A percentile compares a stretch with the other conserved stretches of the same genome.
Conservation (phyloP, 2,797 vertebrate species). For the Vultur gryphus region DNA sequence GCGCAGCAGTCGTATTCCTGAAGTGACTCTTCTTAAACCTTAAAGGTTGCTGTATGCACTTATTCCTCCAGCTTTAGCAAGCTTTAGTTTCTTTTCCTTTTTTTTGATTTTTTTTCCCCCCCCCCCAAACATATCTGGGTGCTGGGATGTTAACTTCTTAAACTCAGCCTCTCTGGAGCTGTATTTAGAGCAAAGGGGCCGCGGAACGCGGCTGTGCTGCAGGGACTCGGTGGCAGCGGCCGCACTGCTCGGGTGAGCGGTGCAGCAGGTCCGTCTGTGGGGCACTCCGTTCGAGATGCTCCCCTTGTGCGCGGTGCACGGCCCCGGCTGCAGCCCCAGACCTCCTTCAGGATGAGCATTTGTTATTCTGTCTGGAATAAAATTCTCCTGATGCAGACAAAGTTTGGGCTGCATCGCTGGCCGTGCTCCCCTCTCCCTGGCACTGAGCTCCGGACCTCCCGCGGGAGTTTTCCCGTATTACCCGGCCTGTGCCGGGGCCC, state of each 20-base stretch:
- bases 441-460: accelerated
- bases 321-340: neutral
- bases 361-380: neutral
- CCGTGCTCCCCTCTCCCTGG: neutral
- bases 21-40: neutral
- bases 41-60: neutral
- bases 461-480: accelerated
- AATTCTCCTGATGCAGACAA: neutral
- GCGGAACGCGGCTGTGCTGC: neutral
- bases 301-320: accelerated
- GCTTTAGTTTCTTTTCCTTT: neutral
- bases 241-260: accelerated
- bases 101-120: too few species aligned
- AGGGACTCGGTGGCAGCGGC: neutral
- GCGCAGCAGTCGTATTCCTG: neutral
- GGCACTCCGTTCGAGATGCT: accelerated
- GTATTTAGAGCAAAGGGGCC: too few species aligned
- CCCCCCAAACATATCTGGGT: too few species aligned
- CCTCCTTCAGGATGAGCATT: neutral
- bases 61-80: neutral
- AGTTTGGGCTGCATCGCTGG: neutral
- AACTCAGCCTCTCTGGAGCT: neutral
- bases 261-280: neutral
- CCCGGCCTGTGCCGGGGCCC: accelerated
- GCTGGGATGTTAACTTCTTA: neutral